These are phyloP conservation scores for Speoplatyrhinus poulsoni DNA, from an alignment of 2,113 vertebrate genomes.

Conservation along the genomic window DNA sequence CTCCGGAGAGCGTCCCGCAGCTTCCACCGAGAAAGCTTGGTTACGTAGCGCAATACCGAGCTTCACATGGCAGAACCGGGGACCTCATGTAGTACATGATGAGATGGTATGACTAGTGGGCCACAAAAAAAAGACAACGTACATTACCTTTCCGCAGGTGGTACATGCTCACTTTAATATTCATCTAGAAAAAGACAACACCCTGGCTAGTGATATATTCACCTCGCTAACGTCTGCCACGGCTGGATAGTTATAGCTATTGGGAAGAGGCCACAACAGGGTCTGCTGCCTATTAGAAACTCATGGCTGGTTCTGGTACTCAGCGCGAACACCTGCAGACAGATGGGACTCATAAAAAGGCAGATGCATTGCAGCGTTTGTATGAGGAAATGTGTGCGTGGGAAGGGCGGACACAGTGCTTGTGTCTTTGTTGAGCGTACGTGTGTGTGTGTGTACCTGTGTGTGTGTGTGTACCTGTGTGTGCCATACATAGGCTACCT, in stretches of 20 bases:
- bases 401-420: constrained; percentile 23
- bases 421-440: neutral
- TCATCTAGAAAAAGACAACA: constrained; percentile 37
- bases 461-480: neutral
- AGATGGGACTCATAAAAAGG: constrained; percentile 60
- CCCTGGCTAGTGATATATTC: constrained; percentile 31
- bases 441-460: neutral
- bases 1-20: constrained; percentile 13
- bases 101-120: constrained; percentile 20
- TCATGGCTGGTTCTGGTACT: constrained; percentile 56
- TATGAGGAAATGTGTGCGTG: neutral
- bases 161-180: constrained; percentile 36
- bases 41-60: constrained; percentile 32
- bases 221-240: constrained; percentile 35
- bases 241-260: constrained; percentile 40
- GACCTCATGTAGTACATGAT: constrained; percentile 3
- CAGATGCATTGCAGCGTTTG: constrained; percentile 48
- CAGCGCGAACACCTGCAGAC: constrained; percentile 68
- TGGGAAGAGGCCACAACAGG: constrained; percentile 29
- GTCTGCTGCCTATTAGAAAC: constrained; percentile 57
- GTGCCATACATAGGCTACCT: neutral
- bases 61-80: neutral
- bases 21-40: constrained; percentile 17
- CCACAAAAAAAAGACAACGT: constrained; percentile 33
- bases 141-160: constrained; percentile 35